Percentiles rank a stretch among this genome's conserved stretches.
Evolutionary conservation across 2,797 vertebrate genomes (phyloP).

Genomic region (Xiphorhynchus erythropygius): DNA sequence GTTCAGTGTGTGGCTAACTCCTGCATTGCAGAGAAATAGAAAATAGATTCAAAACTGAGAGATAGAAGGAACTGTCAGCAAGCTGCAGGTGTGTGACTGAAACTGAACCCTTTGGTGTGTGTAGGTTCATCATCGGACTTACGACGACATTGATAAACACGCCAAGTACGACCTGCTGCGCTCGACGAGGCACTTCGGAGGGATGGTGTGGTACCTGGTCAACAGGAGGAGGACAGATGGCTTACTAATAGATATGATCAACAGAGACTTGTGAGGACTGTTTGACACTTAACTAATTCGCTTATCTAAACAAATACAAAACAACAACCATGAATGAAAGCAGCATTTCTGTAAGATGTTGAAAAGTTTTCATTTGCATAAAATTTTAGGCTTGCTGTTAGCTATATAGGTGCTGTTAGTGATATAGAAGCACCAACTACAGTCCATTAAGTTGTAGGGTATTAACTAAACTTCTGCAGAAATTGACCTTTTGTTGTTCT

Average conservation of each 20-base stretch:
- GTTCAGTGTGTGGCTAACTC: neutral
- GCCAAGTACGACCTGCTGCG: constrained; percentile 87
- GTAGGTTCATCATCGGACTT: constrained; percentile 85
- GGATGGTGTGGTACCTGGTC: constrained; percentile 90
- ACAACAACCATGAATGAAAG: neutral
- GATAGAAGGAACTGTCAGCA: neutral
- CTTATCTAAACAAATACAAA: neutral
- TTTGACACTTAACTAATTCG: neutral
- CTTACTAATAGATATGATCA: constrained; percentile 90
- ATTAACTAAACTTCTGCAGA: neutral
- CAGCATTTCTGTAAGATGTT: neutral
- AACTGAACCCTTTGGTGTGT: neutral
- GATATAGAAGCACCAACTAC: neutral
- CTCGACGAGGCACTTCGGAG: constrained; percentile 92
- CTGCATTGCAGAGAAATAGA: neutral
- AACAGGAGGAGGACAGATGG: constrained; percentile 84
- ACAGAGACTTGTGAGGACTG: constrained; percentile 88
- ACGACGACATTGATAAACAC: constrained; percentile 87
- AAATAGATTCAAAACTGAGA: neutral
- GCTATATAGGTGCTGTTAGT: neutral
- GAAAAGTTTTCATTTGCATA: neutral
- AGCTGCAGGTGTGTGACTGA: neutral
- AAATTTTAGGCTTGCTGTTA: neutral
- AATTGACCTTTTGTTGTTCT: neutral
- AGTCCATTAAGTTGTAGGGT: neutral